Conservation (phyloP, 2,797 vertebrate genomes). For the Tangara arthus region DNA sequence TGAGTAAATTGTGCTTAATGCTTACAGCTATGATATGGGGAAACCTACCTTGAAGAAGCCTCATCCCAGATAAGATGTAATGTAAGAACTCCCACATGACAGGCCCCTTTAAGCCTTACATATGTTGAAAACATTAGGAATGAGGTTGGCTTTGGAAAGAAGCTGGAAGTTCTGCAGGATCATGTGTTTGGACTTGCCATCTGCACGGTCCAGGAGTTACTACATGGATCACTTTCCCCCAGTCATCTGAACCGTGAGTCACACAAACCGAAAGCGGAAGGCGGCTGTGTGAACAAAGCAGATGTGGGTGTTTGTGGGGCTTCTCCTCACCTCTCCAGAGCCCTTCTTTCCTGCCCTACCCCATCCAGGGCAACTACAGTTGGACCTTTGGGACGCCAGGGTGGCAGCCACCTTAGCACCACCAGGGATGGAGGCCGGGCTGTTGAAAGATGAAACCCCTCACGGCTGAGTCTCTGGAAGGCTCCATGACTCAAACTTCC, state of each 20-base stretch:
- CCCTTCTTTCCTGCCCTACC: neutral
- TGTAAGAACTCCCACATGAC: accelerated
- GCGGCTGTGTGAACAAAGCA: conserved; percentile 1
- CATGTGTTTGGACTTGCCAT: neutral
- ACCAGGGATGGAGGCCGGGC: neutral
- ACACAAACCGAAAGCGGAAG: conserved; percentile 19
- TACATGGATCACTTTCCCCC: conserved; percentile 25
- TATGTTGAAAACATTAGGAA: conserved; percentile 6
- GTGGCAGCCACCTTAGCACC: neutral
- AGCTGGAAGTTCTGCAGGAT: neutral
- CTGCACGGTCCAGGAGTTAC: neutral
- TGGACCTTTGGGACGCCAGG: neutral
- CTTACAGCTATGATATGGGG: neutral
- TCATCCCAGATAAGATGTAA: neutral
- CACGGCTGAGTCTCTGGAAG: neutral
- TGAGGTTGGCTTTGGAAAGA: neutral
- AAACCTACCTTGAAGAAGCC: neutral
- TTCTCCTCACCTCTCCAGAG: neutral
- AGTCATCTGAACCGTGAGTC: conserved; percentile 36
- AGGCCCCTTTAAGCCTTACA: neutral
- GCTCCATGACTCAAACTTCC: neutral
- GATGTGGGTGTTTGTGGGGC: neutral
- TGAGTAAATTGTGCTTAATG: neutral
- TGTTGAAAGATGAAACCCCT: neutral
- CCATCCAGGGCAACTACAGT: neutral